These are phyloP conservation scores for Trichogramma pretiosum DNA, from an alignment of 1,140 invertebrate species.

Conservation along the genomic window DNA sequence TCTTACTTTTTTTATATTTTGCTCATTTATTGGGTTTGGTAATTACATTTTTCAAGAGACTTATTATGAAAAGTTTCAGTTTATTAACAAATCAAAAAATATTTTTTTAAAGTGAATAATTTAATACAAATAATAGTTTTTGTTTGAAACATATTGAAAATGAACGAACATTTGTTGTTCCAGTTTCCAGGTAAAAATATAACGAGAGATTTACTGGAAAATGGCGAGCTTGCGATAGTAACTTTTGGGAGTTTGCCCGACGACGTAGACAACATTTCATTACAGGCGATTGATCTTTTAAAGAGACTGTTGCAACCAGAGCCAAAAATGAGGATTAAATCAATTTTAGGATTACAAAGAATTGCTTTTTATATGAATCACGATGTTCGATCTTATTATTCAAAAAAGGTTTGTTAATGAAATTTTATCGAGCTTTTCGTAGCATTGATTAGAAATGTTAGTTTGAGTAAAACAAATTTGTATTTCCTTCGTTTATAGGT, in stretches of 20 bases:
- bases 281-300: constrained; percentile 37
- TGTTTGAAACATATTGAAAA: no score
- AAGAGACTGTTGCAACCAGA: constrained; percentile 40
- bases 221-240: constrained; percentile 2
- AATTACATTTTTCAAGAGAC: no score
- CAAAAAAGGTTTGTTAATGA: constrained; percentile 37
- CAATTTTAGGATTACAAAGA: constrained; percentile 37
- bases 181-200: constrained; percentile 23
- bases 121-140: no score
- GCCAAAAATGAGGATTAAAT: constrained; percentile 36
- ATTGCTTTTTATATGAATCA: constrained; percentile 46
- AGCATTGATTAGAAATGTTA: neutral
- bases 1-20: no score
- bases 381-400: constrained; percentile 33
- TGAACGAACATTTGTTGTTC: no score
- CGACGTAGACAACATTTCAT: constrained; percentile 25
- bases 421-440: neutral
- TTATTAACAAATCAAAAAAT: no score
- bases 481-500: constrained; percentile 21
- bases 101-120: no score
- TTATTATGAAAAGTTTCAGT: no score
- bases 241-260: constrained; percentile 25
- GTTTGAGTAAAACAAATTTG: neutral
- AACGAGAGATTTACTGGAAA: constrained; percentile 4
- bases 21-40: no score